Percentiles rank a stretch among this genome's conserved stretches.
Evolutionary conservation across 1,140 invertebrate species (phyloP).

Genomic region (Drosophila kurseongensis): DNA sequence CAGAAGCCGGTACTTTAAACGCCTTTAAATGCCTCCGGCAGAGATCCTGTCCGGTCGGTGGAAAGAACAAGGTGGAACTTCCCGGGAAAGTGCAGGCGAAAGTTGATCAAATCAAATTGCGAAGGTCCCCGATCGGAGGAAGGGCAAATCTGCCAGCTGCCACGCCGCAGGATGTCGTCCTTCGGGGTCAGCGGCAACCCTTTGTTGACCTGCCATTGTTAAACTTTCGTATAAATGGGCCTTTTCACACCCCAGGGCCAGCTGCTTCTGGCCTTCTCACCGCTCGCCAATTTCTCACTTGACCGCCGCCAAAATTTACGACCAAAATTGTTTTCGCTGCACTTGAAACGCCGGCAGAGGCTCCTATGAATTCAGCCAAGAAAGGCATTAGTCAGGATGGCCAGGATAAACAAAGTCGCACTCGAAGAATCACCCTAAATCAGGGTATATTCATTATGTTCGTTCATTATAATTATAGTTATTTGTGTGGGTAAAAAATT

Average conservation of each 20-base stretch:
- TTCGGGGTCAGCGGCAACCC: not conserved
- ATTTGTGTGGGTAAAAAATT: too few species aligned
- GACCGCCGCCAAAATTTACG: conserved; percentile 17
- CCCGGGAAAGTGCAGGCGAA: not conserved
- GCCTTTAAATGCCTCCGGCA: conserved; percentile 6
- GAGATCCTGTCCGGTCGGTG: too few species aligned
- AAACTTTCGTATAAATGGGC: conserved; percentile 32
- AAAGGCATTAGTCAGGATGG: conserved; percentile 40
- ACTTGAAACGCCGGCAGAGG: conserved; percentile 3
- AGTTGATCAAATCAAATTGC: conserved; percentile 11
- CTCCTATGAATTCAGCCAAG: conserved; percentile 7
- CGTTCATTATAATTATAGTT: too few species aligned
- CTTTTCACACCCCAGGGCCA: conserved; percentile 15
- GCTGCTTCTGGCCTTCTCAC: conserved; percentile 16
- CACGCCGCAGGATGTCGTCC: too few species aligned
- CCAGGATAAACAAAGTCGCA: conserved; percentile 6
- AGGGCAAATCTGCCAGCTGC: not conserved
- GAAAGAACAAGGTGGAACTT: not conserved
- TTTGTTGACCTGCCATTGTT: conserved; percentile 6
- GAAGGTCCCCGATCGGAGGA: conserved; percentile 2
- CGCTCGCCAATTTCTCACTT: conserved; percentile 33
- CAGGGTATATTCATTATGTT: too few species aligned
- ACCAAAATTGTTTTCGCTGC: conserved; percentile 32
- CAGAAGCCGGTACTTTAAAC: conserved; percentile 5
- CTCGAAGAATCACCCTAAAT: too few species aligned